Evolutionary conservation across 2,888 invertebrate genomes (phyloP).

Genomic region (Exephanes ischioxanthus): DNA sequence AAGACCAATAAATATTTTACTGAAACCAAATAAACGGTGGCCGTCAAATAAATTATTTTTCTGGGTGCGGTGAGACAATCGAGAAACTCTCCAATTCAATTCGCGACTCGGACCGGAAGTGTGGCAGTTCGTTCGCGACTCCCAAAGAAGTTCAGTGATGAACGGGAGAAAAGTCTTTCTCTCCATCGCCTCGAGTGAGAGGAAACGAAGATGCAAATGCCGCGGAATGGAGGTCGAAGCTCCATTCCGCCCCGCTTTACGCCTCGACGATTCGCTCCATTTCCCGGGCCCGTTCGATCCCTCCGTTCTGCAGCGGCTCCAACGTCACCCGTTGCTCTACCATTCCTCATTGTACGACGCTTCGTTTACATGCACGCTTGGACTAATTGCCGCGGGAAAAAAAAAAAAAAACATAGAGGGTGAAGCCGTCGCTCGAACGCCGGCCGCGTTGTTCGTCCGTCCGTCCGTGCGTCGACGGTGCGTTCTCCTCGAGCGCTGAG

Average conservation of each 20-base stretch:
- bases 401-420: not conserved
- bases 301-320: constrained; percentile 30
- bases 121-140: too few species aligned
- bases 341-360: constrained; percentile 48
- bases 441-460: constrained; percentile 16
- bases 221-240: too few species aligned
- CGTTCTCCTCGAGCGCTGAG: constrained; percentile 15
- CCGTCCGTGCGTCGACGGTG: constrained; percentile 18
- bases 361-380: not conserved
- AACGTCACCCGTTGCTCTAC: constrained; percentile 24
- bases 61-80: too few species aligned
- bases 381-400: constrained; percentile 57
- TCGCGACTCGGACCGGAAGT: too few species aligned
- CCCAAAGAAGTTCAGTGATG: too few species aligned
- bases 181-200: too few species aligned
- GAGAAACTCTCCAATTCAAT: too few species aligned
- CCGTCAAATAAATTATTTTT: too few species aligned
- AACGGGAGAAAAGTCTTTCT: too few species aligned
- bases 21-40: too few species aligned
- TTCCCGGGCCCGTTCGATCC: constrained; percentile 48
- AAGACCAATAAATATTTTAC: too few species aligned
- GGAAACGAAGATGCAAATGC: too few species aligned
- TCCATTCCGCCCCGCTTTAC: constrained; percentile 45
- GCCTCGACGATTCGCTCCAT: constrained; percentile 59
- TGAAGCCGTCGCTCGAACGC: not conserved